Evolutionary conservation across 2,113 vertebrate species (phyloP).

Genomic region (Kryptolebias marmoratus): DNA sequence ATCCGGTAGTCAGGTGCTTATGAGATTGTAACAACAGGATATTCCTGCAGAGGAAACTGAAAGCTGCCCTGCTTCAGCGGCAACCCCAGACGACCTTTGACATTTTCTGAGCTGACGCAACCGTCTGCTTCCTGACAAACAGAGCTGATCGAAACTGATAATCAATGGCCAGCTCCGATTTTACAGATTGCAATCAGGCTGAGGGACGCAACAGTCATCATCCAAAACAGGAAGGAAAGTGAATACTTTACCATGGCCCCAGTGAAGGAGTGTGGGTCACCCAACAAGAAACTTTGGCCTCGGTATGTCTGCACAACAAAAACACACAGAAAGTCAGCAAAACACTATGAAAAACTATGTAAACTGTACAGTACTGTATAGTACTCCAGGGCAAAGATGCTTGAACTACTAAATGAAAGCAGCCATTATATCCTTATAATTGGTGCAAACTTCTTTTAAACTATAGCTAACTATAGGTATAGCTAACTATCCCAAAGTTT

Average conservation of each 20-base stretch:
- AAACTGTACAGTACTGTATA: neutral
- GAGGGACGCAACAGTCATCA: slow-evolving; percentile 8
- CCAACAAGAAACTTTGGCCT: slow-evolving; percentile 54
- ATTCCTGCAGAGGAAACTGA: slow-evolving; percentile 38
- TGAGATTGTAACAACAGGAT: slow-evolving; percentile 9
- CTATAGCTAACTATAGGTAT: too few species aligned
- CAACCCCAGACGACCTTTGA: slow-evolving; percentile 49
- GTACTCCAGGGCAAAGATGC: neutral
- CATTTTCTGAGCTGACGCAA: slow-evolving; percentile 25
- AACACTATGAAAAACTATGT: too few species aligned
- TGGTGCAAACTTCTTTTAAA: too few species aligned
- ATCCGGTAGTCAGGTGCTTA: neutral
- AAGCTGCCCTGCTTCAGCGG: slow-evolving; percentile 27
- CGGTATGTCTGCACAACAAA: slow-evolving; percentile 55
- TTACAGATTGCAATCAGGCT: slow-evolving; percentile 23
- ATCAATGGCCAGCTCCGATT: slow-evolving; percentile 69
- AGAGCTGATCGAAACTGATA: slow-evolving; percentile 49
- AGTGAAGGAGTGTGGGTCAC: slow-evolving; percentile 73
- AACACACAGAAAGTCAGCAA: slow-evolving; percentile 5
- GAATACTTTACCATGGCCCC: slow-evolving; percentile 78
- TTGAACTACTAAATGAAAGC: neutral
- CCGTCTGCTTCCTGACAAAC: slow-evolving; percentile 53
- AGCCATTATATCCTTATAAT: too few species aligned
- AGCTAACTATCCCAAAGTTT: too few species aligned
- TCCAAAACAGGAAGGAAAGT: slow-evolving; percentile 3